These are phyloP conservation scores for Potamarius usumacintae DNA, from an alignment of 2,113 vertebrate species.

Conservation along the genomic window DNA sequence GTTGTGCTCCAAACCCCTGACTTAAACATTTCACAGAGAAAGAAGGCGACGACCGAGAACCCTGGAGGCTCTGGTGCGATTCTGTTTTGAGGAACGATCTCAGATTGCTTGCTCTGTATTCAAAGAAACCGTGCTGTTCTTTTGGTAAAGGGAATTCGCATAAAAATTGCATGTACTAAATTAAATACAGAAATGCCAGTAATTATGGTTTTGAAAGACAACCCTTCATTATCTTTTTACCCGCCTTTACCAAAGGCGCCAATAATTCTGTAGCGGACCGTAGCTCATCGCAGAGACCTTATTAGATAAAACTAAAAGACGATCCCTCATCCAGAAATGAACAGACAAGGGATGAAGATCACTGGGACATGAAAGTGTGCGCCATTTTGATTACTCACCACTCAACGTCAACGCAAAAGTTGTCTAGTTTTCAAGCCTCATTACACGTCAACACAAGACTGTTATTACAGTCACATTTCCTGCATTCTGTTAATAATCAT, in stretches of 20 bases:
- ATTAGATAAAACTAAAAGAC: background rate
- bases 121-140: background rate
- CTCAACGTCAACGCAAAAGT: no score
- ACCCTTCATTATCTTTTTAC: background rate
- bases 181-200: background rate
- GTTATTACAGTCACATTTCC: background rate
- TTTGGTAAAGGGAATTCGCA: no score
- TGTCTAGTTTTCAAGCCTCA: background rate
- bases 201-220: background rate
- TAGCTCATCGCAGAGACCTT: background rate
- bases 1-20: background rate
- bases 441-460: background rate
- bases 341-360: background rate
- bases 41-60: background rate
- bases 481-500: background rate
- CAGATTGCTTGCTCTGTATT: background rate
- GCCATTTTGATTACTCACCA: background rate
- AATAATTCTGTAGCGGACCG: background rate
- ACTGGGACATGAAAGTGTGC: background rate
- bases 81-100: background rate
- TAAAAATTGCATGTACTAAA: background rate
- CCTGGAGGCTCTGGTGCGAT: background rate
- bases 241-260: background rate
- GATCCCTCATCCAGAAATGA: background rate
- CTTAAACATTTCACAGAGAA: background rate